Evolutionary conservation across 2,113 vertebrate genomes (phyloP).

Genomic region (Motacilla alba): DNA sequence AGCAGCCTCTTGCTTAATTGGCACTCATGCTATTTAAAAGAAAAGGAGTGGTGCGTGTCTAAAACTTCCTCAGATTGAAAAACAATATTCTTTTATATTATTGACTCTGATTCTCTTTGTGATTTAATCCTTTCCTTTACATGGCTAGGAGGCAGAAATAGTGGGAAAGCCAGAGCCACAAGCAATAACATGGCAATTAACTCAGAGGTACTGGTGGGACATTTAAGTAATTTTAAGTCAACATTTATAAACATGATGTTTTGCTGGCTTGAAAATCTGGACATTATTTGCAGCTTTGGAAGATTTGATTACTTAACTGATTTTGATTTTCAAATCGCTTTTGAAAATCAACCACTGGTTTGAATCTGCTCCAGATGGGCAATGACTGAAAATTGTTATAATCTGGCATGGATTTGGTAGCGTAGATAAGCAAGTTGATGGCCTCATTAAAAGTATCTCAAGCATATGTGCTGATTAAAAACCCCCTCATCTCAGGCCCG

Average conservation of each 20-base stretch:
- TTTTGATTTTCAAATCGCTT: slow-evolving; percentile 33
- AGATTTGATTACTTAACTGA: slow-evolving; percentile 19
- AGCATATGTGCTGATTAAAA: slow-evolving; percentile 23
- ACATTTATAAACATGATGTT: not conserved
- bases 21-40: not conserved
- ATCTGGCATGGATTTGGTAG: not conserved
- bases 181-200: not conserved
- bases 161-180: not conserved
- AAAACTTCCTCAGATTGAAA: not conserved
- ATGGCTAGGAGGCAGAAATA: not conserved
- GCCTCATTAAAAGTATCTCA: slow-evolving; percentile 31
- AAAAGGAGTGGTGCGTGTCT: not conserved
- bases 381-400: slow-evolving; percentile 12
- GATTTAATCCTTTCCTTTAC: slow-evolving; percentile 6
- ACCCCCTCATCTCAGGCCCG: not conserved
- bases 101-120: not conserved
- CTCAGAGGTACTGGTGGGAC: not conserved
- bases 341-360: slow-evolving; percentile 26
- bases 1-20: not conserved
- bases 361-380: slow-evolving; percentile 49
- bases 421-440: not conserved
- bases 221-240: slow-evolving; percentile 8
- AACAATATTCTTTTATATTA: not conserved
- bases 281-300: slow-evolving; percentile 5
- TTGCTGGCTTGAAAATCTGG: slow-evolving; percentile 11